Evolutionary conservation across 2,888 invertebrate species (phyloP).

Genomic region (Metellina segmentata): DNA sequence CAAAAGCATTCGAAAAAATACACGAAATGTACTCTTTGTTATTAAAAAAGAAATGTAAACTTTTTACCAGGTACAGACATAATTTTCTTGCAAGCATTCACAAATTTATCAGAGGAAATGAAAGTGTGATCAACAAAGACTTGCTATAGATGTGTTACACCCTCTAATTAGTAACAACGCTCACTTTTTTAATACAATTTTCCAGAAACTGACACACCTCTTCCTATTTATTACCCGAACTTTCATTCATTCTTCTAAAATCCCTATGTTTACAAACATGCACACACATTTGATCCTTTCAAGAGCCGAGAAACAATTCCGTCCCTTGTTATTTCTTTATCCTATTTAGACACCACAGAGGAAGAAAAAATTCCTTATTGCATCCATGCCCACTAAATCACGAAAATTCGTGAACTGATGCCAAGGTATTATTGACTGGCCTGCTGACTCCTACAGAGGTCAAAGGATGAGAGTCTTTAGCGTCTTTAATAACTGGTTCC

Average conservation of each 20-base stretch:
- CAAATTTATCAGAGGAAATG: not conserved
- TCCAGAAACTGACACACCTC: not conserved
- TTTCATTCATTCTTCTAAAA: not conserved
- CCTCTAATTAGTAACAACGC: not conserved
- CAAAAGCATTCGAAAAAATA: not conserved
- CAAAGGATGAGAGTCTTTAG: constrained; percentile 44
- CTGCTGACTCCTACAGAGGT: constrained; percentile 1
- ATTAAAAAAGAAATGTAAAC: not conserved
- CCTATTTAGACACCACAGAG: not conserved
- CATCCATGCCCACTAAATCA: not conserved
- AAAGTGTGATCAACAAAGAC: no score
- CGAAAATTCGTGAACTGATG: constrained; percentile 42
- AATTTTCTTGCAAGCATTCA: not conserved
- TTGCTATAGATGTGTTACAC: not conserved
- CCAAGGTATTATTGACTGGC: not conserved
- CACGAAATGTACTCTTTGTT: not conserved
- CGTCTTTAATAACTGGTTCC: constrained; percentile 5
- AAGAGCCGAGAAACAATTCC: not conserved
- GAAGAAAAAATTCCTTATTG: not conserved
- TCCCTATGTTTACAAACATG: not conserved
- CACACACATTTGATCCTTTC: not conserved
- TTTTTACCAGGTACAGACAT: not conserved
- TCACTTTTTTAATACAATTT: not conserved
- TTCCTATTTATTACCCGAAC: not conserved
- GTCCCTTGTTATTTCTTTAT: not conserved